Base-by-base conservation (phyloP, 2,888 invertebrate genomes). In the Euphydryas editha region DNA sequence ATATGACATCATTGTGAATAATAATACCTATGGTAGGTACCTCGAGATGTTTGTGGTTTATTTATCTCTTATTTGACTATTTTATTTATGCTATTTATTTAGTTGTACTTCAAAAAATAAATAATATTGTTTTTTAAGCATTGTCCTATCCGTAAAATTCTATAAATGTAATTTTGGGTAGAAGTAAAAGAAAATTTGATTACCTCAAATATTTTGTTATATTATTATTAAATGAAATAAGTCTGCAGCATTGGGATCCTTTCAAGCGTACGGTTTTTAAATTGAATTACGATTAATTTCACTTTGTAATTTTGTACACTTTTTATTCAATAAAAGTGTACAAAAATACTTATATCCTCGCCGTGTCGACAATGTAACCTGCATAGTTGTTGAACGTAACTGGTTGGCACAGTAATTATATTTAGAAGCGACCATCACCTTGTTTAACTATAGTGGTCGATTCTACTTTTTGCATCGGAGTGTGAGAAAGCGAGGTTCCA, bases 401-500 rank as follows among this genome's bases (percentile, higher is more conserved):
- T 55, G 54, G 59, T 56, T 65, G 60, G 49, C 68, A 65, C 55
- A 63, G 56, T 67, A 63, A 71, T 59, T 75, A 73, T 76, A 68
- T 73, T 73, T 67, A 75, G 71, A 70, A 20, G 59, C 64, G 69
- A 65, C 73, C 75, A 73, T 75, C 68, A 69, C 72, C 73, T 68
- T 74, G 64, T 66, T 67, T 39, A 55, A 21, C 72, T 72, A 70
- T 71, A 75, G 67, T 65, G 66, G 73, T 75, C 65, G 65, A 74
- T 70, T 67, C 74, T 57, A 71, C 72, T 76, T 76, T 76, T 76
- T 75, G 60, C 51, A 18, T 54, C 39, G 59, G 39, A 60, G 37
- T 58, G 58, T 67, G 72, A 62, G 73, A 72, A 72, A 73, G 73
- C 70, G 63, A 69, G 66, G 66, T 63, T 69, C 69, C 36, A 39